A percentile compares a stretch with the other conserved stretches of the same genome.
Evolutionary conservation across 2,113 vertebrate genomes (phyloP).

Genomic region (Nettapus auritus): DNA sequence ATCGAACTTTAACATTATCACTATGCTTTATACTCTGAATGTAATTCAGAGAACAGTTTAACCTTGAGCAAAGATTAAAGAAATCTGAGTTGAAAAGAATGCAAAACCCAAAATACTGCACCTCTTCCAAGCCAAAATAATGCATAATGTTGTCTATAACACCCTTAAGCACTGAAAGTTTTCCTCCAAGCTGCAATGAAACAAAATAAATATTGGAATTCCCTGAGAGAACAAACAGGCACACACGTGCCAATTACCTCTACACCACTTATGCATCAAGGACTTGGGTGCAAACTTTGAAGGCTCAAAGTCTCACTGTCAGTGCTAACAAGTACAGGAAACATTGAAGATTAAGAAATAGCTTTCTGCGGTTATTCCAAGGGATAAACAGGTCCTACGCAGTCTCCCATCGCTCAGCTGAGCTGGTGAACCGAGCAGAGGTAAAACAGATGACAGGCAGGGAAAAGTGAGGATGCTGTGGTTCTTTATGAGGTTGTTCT

Average conservation of each 20-base stretch:
- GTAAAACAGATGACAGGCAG: neutral
- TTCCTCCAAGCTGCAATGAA: neutral
- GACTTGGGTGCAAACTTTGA: neutral
- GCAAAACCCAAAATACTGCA: neutral
- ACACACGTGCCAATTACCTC: neutral
- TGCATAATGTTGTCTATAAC: fast-evolving
- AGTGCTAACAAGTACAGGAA: neutral
- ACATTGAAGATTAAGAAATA: neutral
- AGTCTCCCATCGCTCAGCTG: neutral
- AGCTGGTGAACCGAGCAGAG: neutral
- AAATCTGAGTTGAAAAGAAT: neutral
- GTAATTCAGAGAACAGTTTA: neutral
- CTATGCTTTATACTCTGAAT: neutral
- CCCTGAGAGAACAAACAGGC: neutral
- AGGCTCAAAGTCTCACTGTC: neutral
- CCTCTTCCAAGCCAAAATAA: neutral
- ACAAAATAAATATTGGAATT: neutral
- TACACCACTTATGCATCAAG: too few relatives aligned
- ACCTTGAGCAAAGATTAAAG: neutral
- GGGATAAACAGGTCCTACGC: fast-evolving
- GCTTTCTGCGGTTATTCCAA: neutral
- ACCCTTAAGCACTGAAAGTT: fast-evolving
- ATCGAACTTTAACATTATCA: neutral
- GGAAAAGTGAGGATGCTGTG: neutral
- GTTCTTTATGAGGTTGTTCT: neutral